Evolutionary conservation across 1,140 invertebrate genomes (phyloP).

Genomic region (Drosophila elegans): DNA sequence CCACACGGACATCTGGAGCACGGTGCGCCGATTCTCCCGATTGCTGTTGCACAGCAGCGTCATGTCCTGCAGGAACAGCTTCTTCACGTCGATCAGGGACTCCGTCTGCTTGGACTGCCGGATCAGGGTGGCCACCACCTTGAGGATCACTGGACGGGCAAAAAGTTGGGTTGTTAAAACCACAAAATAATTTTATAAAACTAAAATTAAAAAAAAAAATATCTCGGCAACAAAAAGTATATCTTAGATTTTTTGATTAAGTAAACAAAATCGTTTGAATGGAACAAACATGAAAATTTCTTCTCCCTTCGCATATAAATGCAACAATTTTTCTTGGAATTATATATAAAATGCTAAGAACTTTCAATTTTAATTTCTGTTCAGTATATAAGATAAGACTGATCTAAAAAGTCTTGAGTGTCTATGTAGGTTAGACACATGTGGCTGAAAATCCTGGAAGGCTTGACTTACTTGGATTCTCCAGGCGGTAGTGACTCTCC

Average conservation of each 20-base stretch:
- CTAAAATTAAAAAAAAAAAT: background rate
- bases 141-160: constrained; percentile 93
- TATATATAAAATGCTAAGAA: no score
- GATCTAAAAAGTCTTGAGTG: no score
- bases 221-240: no score
- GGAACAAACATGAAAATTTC: no score
- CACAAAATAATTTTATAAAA: constrained; percentile 39
- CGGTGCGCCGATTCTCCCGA: constrained; percentile 97
- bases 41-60: constrained; percentile 98
- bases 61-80: constrained; percentile 98
- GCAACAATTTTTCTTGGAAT: no score
- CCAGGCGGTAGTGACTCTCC: constrained; percentile 96
- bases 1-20: constrained; percentile 99
- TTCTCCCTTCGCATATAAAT: no score
- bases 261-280: no score
- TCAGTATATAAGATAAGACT: no score
- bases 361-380: no score
- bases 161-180: background rate
- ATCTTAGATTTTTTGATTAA: no score
- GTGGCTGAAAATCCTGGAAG: background rate
- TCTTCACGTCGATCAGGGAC: constrained; percentile 96
- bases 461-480: constrained; percentile 96
- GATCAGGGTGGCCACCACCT: constrained; percentile 98
- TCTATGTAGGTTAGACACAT: no score
- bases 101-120: constrained; percentile 97